Percentiles rank a stretch among this genome's conserved stretches.
Conservation (phyloP, 2,888 invertebrate species). For the Lymantria monacha region DNA sequence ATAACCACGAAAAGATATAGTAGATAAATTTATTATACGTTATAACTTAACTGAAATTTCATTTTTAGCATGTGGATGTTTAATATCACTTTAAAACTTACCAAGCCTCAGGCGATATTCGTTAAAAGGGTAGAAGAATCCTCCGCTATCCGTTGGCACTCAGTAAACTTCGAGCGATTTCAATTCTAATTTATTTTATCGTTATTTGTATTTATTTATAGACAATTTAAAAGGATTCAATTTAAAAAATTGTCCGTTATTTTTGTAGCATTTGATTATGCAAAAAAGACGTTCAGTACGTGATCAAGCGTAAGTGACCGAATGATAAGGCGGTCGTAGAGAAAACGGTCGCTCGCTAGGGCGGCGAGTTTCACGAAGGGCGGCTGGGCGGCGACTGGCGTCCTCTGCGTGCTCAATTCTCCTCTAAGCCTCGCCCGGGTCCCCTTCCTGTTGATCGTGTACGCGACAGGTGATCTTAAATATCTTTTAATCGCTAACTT, state of each 20-base stretch:
- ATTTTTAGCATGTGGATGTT: too few species aligned
- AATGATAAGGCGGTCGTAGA: constrained; percentile 32
- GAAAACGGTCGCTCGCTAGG: constrained; percentile 36
- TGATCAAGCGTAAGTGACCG: constrained; percentile 38
- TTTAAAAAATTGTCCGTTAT: constrained; percentile 21
- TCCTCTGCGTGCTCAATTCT: constrained; percentile 52
- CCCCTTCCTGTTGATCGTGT: constrained; percentile 73
- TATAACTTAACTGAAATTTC: too few species aligned
- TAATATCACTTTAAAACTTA: constrained; percentile 46
- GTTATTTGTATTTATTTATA: constrained; percentile 33
- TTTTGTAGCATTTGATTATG: constrained; percentile 24
- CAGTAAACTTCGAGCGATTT: constrained; percentile 48
- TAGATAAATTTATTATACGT: too few species aligned
- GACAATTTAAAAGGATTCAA: constrained; percentile 23
- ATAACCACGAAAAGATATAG: too few species aligned
- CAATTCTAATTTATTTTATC: constrained; percentile 14
- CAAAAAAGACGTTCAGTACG: constrained; percentile 31
- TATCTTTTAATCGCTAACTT: constrained; percentile 48
- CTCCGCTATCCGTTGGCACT: constrained; percentile 53
- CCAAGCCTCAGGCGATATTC: constrained; percentile 53
- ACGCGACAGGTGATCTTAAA: constrained; percentile 74
- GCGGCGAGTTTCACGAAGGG: constrained; percentile 59
- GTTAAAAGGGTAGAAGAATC: constrained; percentile 49
- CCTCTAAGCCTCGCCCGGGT: constrained; percentile 70
- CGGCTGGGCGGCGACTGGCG: constrained; percentile 77